Evolutionary conservation across 2,888 invertebrate genomes (phyloP), one percentile per base, ranked within the genome.

Genomic region (Andricus quercusramuli): DNA sequence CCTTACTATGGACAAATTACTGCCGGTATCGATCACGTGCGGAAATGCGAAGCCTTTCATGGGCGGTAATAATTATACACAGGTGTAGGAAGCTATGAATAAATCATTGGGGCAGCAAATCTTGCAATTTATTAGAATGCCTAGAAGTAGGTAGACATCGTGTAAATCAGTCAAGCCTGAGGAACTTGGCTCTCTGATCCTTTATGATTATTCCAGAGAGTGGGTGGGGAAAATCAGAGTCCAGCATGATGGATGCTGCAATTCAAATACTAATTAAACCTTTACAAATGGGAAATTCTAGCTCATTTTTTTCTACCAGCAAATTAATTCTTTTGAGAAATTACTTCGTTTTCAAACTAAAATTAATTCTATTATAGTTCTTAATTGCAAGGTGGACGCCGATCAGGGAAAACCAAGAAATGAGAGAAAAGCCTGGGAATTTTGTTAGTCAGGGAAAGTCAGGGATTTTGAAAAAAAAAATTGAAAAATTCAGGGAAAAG

Each of bases 61-160:
- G 25, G 25, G 13, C 25, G 15, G 25, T 15, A 62, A 62, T 62
- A 25, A 62, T 62, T 62, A 62, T 62, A 62, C 62, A 62, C 62
- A 62, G 25, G 62, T 62, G 62, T 62, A 62, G 62, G 62, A 62
- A 62, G 62, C 22, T 62, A 25, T 62, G 62, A 22, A 62, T 62
- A 62, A 25, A 62, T 62, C 62, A 62, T 25, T 62, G 25, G 25
- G 25, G 25, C 62, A 62, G 25, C 62, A 25, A 62, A 25, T 62
- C 25, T 1, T 62, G 25, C 62, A 62, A 62, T 62, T 62, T 62
- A 62, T 62, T 62, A 25, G 62, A 62, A 62, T 62, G 62, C 25
- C 62, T 62, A 62, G 25, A 62, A 13, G 62, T 62, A 62, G 62
- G 62, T 62, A 62, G 62, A 22, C 62, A 62, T 62, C 62, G 62